Percentiles rank a stretch among this genome's conserved stretches.
phyloP scores from a whole-genome alignment of 2,888 invertebrate species.

The Idaea aversata region DNA sequence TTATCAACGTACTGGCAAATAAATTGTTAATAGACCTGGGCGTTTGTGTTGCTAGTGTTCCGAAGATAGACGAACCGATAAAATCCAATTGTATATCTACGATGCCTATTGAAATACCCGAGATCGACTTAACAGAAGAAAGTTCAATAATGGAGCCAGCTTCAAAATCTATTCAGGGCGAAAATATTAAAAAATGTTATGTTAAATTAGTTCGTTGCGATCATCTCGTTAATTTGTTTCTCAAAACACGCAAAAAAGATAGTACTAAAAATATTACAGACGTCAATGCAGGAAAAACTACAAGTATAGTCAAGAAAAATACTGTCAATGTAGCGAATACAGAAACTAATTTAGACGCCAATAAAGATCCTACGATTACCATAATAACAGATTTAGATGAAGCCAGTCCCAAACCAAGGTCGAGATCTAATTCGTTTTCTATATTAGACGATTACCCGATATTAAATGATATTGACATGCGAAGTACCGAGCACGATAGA shows the following conservation, averaged over 20 bases:
- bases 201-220: slow-evolving; percentile 54
- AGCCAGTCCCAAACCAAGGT: background rate
- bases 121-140: background rate
- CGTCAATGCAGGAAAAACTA: slow-evolving; percentile 4
- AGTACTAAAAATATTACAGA: slow-evolving; percentile 11
- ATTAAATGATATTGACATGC: slow-evolving; percentile 9
- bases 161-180: background rate
- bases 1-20: slow-evolving; percentile 20
- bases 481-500: slow-evolving; percentile 20
- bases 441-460: slow-evolving; percentile 15
- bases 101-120: background rate
- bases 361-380: background rate
- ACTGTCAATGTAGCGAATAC: background rate
- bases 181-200: slow-evolving; percentile 30
- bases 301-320: background rate
- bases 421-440: background rate
- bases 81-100: background rate
- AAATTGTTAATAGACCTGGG: background rate
- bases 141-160: background rate
- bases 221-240: slow-evolving; percentile 7
- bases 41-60: background rate
- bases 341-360: background rate
- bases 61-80: background rate
- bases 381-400: background rate
- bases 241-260: background rate